Evolutionary conservation across 2,888 invertebrate species (phyloP).

Genomic region (Carabus problematicus): DNA sequence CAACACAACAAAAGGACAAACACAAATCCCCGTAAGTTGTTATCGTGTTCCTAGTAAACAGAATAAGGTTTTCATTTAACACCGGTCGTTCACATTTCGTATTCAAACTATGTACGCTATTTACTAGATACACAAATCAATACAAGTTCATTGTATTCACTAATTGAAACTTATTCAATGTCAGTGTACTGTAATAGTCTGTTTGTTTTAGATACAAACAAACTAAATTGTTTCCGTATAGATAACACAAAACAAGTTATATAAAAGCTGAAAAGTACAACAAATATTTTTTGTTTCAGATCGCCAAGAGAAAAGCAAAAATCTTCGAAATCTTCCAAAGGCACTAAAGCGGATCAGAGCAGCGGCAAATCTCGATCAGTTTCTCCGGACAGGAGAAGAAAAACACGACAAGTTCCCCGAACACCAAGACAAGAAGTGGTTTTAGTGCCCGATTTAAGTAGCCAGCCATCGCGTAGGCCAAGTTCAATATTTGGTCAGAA

Average conservation of each 20-base stretch:
- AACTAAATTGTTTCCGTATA: too few species aligned
- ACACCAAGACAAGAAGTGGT: constrained; percentile 32
- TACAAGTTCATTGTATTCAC: too few species aligned
- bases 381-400: constrained; percentile 24
- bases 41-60: too few species aligned
- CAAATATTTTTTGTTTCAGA: constrained; percentile 5
- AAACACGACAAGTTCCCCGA: constrained; percentile 24
- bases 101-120: too few species aligned
- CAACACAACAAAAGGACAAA: neutral
- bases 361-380: constrained; percentile 28
- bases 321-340: constrained; percentile 20
- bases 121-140: too few species aligned
- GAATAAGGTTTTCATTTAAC: too few species aligned
- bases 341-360: neutral
- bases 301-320: constrained; percentile 24
- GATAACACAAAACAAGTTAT: too few species aligned
- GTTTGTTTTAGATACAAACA: too few species aligned
- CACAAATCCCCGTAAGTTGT: constrained; percentile 4
- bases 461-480: constrained; percentile 20
- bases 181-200: too few species aligned
- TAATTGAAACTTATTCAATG: too few species aligned
- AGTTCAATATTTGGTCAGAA: constrained; percentile 38
- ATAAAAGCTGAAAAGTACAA: neutral
- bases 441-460: constrained; percentile 31
- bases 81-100: too few species aligned